Percentiles rank a stretch among this genome's conserved stretches.
phyloP scores from a whole-genome alignment of 2,797 vertebrate genomes.

The Staurois parvus region DNA sequence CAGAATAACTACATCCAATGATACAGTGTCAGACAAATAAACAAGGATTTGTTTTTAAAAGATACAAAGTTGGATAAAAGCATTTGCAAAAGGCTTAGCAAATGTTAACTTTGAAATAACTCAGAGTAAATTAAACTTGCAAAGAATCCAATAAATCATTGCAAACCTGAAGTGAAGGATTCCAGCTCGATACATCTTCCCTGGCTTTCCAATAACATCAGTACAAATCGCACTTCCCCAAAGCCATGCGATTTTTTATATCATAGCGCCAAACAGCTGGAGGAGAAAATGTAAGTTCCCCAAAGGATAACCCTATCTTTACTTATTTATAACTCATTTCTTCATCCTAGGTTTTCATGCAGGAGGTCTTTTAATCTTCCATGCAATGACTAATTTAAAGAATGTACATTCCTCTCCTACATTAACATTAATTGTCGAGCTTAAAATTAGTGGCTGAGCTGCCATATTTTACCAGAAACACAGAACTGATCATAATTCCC shows the following conservation, averaged over 20 bases:
- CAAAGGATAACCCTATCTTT: slow-evolving; percentile 35
- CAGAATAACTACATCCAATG: neutral
- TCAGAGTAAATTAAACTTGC: slow-evolving; percentile 55
- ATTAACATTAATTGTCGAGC: slow-evolving; percentile 24
- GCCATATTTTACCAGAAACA: slow-evolving; percentile 1
- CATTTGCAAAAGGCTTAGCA: slow-evolving; percentile 40
- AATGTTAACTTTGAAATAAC: slow-evolving; percentile 57
- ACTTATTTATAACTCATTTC: slow-evolving; percentile 55
- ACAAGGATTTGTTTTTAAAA: neutral
- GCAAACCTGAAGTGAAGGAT: slow-evolving; percentile 40
- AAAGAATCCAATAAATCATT: slow-evolving; percentile 62
- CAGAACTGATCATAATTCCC: neutral
- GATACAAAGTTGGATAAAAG: slow-evolving; percentile 24
- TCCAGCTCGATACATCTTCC: slow-evolving; percentile 45
- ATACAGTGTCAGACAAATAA: neutral
- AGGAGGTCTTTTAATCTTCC: slow-evolving; percentile 34
- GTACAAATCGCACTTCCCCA: slow-evolving; percentile 53
- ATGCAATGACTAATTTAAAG: slow-evolving; percentile 50
- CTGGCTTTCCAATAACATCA: slow-evolving; percentile 56
- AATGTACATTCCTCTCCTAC: slow-evolving; percentile 13
- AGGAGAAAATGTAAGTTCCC: slow-evolving; percentile 37
- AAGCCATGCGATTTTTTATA: slow-evolving; percentile 44
- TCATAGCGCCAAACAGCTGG: slow-evolving; percentile 18
- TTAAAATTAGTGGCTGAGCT: slow-evolving; percentile 17
- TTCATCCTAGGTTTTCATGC: slow-evolving; percentile 36